Evolutionary conservation across 1,140 invertebrate genomes (phyloP), one percentile per base, ranked within the genome.

Genomic region (Brachionus rubens): DNA sequence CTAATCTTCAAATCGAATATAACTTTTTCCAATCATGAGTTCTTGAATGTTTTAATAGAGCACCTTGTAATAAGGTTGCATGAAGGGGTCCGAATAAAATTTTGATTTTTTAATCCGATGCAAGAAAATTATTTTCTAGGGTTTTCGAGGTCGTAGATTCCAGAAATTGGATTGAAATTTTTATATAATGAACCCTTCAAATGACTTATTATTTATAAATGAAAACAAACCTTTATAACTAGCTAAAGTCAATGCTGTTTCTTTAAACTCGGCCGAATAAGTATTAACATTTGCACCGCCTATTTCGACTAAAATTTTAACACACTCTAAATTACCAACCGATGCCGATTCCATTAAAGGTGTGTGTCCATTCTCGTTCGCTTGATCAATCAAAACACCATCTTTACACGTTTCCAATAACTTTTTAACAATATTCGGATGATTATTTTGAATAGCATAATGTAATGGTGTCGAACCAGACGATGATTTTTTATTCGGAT

Each of bases 341-440:
- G 92, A 95, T 33, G 96, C 94, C 10, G 96, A 94, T 87, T 99
- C 96, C 94, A 99, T 98, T 43, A 99, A 87, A 24, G 96, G 94
- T 50, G 96, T 99, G 86, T 99, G 96, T 12, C 95, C 94, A 85
- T 98, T 98, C 85, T 98, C 95, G 87, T 98, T 98, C 84, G 97
- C 93, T 85, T 96, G 94, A 86, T 99, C 96, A 9, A 98, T 91
- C 24, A 65, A 30, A 99, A 40, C 56, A 16, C 9, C 30, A 30
- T 40, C 26, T 21, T 30, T 41, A 40, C 40, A 75, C 16, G 30
- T 16, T 16, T 26, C 26, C 7, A 36, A 87, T 54, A 99, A 85
- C 65, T 91, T 90, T 79, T 83, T 80, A 21, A 98, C 95, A 77
- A 95, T 93, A 78, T 94, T 91, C 80, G 91, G 91, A 86, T 97